Conservation (phyloP, 2,113 vertebrate species). For the Neolamprologus ventralis region DNA sequence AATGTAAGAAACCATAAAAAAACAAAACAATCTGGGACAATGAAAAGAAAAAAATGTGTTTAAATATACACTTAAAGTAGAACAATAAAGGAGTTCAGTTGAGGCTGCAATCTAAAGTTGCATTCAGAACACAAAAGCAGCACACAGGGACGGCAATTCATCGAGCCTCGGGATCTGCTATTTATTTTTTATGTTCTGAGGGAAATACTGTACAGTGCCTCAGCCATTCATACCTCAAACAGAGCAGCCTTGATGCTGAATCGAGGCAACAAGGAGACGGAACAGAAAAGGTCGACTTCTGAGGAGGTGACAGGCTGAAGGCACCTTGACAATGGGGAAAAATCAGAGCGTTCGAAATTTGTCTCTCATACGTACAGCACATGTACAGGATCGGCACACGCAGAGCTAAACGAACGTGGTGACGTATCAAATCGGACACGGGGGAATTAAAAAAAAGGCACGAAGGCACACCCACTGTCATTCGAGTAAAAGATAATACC, state of each 20-base stretch:
- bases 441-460: not conserved
- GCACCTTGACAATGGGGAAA: conserved; percentile 9
- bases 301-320: not conserved
- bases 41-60: not conserved
- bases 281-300: not conserved
- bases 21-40: not conserved
- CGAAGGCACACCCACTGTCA: not conserved
- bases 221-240: not conserved
- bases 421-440: not conserved
- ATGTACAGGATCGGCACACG: not conserved
- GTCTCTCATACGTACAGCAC: not conserved
- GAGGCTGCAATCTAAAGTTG: not conserved
- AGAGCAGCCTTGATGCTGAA: conserved; percentile 5
- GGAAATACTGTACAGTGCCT: not conserved
- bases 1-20: not conserved
- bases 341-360: not conserved
- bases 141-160: not conserved
- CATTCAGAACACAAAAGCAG: not conserved
- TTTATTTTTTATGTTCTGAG: not conserved
- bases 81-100: not conserved
- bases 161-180: not conserved
- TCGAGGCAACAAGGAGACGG: not conserved
- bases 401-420: not conserved
- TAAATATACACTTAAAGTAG: not conserved
- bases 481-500: conserved; percentile 32